Conservation (phyloP, 2,113 vertebrate genomes). For the Notarius quadriscutis region DNA sequence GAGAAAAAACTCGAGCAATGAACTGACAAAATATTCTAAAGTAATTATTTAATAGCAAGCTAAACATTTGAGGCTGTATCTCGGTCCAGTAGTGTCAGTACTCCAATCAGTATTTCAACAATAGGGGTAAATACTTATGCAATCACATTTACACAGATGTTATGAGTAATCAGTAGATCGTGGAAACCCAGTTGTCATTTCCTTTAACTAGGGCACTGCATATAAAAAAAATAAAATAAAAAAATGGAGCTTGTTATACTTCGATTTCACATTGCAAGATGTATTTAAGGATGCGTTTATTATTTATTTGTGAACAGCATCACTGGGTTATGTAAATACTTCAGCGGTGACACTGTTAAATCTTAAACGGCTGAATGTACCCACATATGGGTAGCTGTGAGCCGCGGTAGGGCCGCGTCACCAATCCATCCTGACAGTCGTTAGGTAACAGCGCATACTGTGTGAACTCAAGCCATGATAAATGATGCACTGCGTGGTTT, state of each 20-base stretch:
- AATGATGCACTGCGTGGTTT: conserved; percentile 58
- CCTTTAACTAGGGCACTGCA: not conserved
- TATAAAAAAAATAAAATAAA: not conserved
- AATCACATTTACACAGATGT: not conserved
- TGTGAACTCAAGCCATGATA: conserved; percentile 58
- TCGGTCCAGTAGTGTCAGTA: not conserved
- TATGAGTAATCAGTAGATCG: not conserved
- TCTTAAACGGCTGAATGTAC: conserved; percentile 42
- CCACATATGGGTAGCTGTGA: conserved; percentile 33
- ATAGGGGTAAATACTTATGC: not conserved
- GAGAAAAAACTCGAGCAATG: not conserved
- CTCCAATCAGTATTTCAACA: not conserved
- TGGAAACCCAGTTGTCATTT: not conserved
- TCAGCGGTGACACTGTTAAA: not conserved
- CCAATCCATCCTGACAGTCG: conserved; percentile 47
- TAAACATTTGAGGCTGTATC: not conserved
- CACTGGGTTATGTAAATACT: not conserved
- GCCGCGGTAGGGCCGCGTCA: conserved; percentile 53
- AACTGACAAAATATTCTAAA: not conserved
- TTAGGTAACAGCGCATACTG: conserved; percentile 54
- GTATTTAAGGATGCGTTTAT: not conserved
- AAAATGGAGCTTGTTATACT: not conserved
- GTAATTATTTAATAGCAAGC: not conserved
- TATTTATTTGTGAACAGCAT: not conserved
- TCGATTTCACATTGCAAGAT: not conserved